Conservation (phyloP, 2,888 invertebrate genomes). For the Xanthorhoe designata region DNA sequence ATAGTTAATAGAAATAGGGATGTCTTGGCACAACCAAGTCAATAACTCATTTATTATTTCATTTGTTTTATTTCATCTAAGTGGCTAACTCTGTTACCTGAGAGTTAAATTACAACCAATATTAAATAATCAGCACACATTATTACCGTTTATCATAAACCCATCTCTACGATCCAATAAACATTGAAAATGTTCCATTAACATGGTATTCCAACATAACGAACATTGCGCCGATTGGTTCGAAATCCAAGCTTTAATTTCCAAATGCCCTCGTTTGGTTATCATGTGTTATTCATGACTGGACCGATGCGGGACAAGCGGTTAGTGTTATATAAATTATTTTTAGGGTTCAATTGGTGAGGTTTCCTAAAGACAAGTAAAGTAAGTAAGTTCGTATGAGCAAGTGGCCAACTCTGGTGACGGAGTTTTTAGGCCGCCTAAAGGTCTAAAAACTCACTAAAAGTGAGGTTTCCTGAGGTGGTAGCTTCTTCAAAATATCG, state of each 20-base stretch:
- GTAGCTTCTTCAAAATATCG: no score
- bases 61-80: no score
- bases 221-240: background rate
- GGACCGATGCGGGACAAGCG: background rate
- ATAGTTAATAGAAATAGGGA: no score
- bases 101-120: no score
- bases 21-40: no score
- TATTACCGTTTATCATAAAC: background rate
- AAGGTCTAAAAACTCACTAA: no score
- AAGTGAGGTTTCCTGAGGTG: background rate
- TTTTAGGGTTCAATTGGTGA: background rate
- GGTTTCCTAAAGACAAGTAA: no score
- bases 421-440: no score
- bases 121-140: background rate
- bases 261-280: conserved; percentile 19
- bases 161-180: background rate
- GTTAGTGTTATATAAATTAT: background rate
- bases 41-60: no score
- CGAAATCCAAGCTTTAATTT: conserved; percentile 13
- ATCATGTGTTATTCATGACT: conserved; percentile 23
- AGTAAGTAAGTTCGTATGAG: no score
- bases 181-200: background rate
- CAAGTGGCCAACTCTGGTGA: no score
- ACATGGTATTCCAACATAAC: background rate
- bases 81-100: no score